phyloP scores from a whole-genome alignment of 2,888 invertebrate species.

The Amiota minor region DNA sequence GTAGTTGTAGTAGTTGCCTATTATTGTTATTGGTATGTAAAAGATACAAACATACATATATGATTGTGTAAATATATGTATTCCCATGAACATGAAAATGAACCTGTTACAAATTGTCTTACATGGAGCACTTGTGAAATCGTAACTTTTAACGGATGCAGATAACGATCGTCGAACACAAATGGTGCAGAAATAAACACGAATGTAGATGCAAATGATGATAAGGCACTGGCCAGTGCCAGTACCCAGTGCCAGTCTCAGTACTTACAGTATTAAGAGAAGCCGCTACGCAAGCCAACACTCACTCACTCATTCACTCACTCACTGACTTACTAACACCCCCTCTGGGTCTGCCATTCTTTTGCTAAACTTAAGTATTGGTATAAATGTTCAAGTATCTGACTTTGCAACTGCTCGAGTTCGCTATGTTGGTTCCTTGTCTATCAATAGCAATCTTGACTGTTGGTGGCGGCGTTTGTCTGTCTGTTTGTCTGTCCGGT shows the following conservation, averaged over 20 bases:
- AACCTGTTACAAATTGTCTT: conserved; percentile 65
- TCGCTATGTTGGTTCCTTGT: neutral
- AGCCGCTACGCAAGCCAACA: conserved; percentile 3
- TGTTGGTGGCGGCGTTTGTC: neutral
- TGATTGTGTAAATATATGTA: conserved; percentile 35
- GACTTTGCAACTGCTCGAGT: neutral
- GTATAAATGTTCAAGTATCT: neutral
- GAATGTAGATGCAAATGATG: conserved; percentile 68
- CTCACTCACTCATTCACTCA: neutral
- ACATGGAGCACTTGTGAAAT: conserved; percentile 39
- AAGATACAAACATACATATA: conserved; percentile 22
- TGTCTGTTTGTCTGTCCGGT: neutral
- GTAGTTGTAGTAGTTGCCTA: neutral
- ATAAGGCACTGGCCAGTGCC: neutral
- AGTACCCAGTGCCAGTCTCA: neutral
- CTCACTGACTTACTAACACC: neutral
- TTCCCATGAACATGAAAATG: conserved; percentile 66
- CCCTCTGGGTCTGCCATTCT: neutral
- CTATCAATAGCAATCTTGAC: conserved; percentile 11
- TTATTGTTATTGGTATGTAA: conserved; percentile 50
- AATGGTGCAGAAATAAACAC: conserved; percentile 72
- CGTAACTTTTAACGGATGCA: conserved; percentile 59
- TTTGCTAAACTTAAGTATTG: neutral
- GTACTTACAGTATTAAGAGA: neutral
- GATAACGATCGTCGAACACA: conserved; percentile 71